Conservation (phyloP, 2,113 vertebrate species). For the Maccullochella peelii region DNA sequence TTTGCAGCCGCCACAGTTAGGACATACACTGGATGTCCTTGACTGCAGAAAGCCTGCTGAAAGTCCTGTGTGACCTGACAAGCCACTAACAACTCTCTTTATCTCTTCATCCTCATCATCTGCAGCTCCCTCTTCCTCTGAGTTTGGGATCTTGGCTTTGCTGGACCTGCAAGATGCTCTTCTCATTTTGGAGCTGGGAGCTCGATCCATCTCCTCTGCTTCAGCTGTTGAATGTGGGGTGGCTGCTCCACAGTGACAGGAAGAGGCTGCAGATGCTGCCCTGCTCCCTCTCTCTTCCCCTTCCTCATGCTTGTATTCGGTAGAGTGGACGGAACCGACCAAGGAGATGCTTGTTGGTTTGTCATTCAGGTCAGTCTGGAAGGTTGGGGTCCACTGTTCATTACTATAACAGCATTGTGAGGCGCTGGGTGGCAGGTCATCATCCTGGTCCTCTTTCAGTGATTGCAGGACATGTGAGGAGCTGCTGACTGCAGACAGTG, state of each 20-base stretch:
- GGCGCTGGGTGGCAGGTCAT: conserved; percentile 69
- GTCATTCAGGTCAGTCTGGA: background rate
- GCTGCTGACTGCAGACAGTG: conserved; percentile 66
- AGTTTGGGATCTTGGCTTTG: conserved; percentile 6
- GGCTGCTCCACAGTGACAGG: conserved; percentile 52
- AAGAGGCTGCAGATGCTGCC: conserved; percentile 50
- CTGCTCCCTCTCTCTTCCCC: conserved; percentile 27
- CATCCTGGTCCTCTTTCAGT: conserved; percentile 71
- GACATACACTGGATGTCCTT: conserved; percentile 60
- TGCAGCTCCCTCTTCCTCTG: conserved; percentile 38
- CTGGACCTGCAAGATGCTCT: conserved; percentile 47
- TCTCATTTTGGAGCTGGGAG: conserved; percentile 51
- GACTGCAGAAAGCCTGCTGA: conserved; percentile 58
- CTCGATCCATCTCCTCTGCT: conserved; percentile 31
- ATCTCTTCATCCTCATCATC: conserved; percentile 49
- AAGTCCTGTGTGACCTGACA: conserved; percentile 55
- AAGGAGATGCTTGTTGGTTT: conserved; percentile 3
- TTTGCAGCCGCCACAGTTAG: conserved; percentile 74
- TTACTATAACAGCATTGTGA: conserved; percentile 63
- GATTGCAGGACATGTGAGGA: conserved; percentile 75
- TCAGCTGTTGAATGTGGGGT: conserved; percentile 25
- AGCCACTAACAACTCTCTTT: conserved; percentile 57
- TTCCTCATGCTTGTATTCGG: conserved; percentile 13
- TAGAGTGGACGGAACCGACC: background rate
- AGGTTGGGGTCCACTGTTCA: conserved; percentile 11